phyloP scores from a whole-genome alignment of 1,140 invertebrate species.

The Physella acuta region DNA sequence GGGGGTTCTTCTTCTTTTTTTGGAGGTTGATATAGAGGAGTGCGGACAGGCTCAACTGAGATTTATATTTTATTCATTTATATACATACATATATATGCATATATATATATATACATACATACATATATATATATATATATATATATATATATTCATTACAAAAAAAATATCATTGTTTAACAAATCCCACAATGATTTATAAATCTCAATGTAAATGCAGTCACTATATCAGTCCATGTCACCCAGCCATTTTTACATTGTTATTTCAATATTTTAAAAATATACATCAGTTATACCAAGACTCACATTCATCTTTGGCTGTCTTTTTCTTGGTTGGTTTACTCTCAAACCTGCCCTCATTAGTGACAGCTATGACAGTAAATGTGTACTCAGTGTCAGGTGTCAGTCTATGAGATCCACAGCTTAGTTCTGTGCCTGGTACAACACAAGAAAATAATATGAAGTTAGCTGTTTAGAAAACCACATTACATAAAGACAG shows the following conservation, averaged over 20 bases:
- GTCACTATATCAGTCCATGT: neutral
- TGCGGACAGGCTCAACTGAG: constrained; percentile 40
- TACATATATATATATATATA: neutral
- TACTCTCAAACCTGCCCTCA: constrained; percentile 59
- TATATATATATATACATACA: neutral
- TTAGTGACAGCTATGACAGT: constrained; percentile 55
- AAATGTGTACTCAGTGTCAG: constrained; percentile 59
- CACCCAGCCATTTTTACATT: neutral
- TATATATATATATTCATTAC: neutral
- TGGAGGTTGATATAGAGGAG: constrained; percentile 45
- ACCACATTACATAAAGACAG: neutral
- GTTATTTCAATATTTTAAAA: neutral
- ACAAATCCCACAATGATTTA: neutral
- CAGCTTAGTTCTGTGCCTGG: constrained; percentile 50
- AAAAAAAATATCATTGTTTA: neutral
- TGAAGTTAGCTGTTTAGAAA: neutral
- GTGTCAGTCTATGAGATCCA: constrained; percentile 45
- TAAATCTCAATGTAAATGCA: neutral
- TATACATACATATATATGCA: neutral
- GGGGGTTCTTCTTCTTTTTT: constrained; percentile 28
- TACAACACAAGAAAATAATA: neutral
- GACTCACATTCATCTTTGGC: constrained; percentile 60
- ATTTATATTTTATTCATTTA: too few species aligned
- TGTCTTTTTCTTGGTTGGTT: constrained; percentile 53
- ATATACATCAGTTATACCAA: too few species aligned